phyloP scores from a whole-genome alignment of 2,888 invertebrate species.

The Eilema sororculum region DNA sequence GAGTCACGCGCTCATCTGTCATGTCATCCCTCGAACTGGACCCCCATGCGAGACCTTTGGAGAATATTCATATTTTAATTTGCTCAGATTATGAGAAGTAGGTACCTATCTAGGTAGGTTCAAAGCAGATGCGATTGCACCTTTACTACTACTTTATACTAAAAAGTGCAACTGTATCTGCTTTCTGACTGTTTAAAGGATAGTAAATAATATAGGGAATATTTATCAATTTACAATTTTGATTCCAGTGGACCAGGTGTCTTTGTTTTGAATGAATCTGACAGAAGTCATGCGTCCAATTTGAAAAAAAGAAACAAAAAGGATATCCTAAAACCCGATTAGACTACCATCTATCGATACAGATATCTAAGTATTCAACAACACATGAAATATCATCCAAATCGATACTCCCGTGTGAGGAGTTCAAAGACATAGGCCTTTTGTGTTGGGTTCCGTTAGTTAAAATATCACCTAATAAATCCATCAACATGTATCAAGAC shows the following conservation, averaged over 20 bases:
- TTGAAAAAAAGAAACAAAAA: too few relatives aligned
- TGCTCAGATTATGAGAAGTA: constrained; percentile 8
- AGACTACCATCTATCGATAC: not conserved
- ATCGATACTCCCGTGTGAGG: not conserved
- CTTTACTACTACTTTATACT: too few relatives aligned
- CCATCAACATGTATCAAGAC: not conserved
- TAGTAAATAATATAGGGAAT: too few relatives aligned
- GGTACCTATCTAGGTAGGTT: too few relatives aligned
- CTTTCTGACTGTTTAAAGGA: too few relatives aligned
- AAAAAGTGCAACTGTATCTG: too few relatives aligned
- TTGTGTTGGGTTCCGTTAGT: not conserved
- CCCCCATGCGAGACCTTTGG: constrained; percentile 58
- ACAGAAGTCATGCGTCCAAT: not conserved
- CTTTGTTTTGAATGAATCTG: not conserved
- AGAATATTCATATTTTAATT: constrained; percentile 29
- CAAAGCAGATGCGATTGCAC: too few relatives aligned
- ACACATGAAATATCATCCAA: not conserved
- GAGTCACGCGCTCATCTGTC: constrained; percentile 69
- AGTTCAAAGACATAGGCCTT: not conserved
- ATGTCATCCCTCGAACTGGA: constrained; percentile 53
- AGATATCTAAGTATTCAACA: not conserved
- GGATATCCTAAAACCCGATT: too few relatives aligned
- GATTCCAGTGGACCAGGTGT: not conserved
- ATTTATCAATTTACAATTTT: too few relatives aligned
- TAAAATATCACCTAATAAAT: not conserved